Evolutionary conservation across 2,888 invertebrate genomes (phyloP), one percentile per base, ranked within the genome.

Genomic region (Neocrepidodera transversa): DNA sequence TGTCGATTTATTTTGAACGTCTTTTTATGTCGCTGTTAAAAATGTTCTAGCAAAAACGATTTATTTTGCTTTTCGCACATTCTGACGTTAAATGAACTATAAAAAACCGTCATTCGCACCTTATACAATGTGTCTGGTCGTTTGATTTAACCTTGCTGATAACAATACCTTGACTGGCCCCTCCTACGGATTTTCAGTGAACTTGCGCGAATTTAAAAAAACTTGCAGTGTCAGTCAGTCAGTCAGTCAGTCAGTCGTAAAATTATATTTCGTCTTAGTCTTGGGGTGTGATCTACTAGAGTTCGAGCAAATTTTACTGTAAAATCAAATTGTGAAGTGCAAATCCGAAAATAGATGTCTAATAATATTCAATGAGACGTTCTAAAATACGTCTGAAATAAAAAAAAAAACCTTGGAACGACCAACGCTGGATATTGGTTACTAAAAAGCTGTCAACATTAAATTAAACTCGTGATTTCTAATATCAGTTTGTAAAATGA

Each of bases 401-500:
- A 18, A 30, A 40, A 51, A 48, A 26, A 18, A 7, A n/a, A n/a
- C n/a, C 43, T 38, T 51, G 10, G 10, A 10, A 28, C 10, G 11
- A 32, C 11, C 32, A 32, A 18, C n/a, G 17, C 14, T n/a, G 20
- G 13, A 17, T 23, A 23, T n/a, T 20, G 20, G 13, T 23, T 23
- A 20, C 36, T 4, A 28, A 28, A 28, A 28, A 28, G 28, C 28
- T 23, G 32, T 32, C 11, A 32, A 32, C 5, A 8, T 8, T 10
- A 28, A 28, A 28, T 28, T 2, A 28, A 28, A 6, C 32, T 32
- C 32, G 32, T 32, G 32, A 32, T 32, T 32, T 32, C 11, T 32
- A 6, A 13, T 2, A 32, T n/a, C 13, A 11, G 13, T 13, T 52
- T 67, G 66, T 62, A 79, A 77, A 74, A 79, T 79, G 79, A 78